These are phyloP conservation scores for Lamellibrachia columna DNA, from an alignment of 2,888 invertebrate genomes.

Conservation along the genomic window DNA sequence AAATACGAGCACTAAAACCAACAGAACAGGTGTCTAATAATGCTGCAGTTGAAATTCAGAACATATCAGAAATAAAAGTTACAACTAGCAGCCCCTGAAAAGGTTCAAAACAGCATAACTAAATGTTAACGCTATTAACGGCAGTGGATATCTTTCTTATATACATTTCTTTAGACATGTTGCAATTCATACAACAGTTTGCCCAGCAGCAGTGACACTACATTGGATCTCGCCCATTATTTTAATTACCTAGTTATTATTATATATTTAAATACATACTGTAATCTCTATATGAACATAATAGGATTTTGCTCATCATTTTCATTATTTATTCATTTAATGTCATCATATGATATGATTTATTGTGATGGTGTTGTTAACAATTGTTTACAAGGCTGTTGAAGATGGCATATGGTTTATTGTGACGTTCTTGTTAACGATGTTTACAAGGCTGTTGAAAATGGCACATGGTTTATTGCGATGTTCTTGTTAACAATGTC, in stretches of 20 bases:
- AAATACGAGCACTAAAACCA: neutral
- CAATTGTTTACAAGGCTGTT: neutral
- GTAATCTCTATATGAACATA: neutral
- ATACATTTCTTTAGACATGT: neutral
- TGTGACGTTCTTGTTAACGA: too few species aligned
- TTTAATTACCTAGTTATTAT: neutral
- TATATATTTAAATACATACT: neutral
- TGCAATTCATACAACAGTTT: neutral
- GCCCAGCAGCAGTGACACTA: neutral
- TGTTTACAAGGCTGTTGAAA: too few species aligned
- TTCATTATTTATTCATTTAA: neutral
- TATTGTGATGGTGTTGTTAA: neutral
- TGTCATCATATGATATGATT: conserved; percentile 9
- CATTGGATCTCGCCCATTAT: neutral
- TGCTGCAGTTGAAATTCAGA: neutral
- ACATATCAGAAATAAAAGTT: neutral
- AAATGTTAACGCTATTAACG: neutral
- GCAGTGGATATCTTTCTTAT: neutral
- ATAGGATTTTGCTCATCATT: neutral
- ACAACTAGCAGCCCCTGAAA: neutral
- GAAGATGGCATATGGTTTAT: too few species aligned
- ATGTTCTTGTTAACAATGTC: neutral
- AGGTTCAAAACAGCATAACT: neutral
- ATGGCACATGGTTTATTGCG: too few species aligned
- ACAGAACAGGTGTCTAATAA: neutral